Evolutionary conservation across 2,888 invertebrate species (phyloP), one percentile per base, ranked within the genome.

Genomic region (Baccha elongata): DNA sequence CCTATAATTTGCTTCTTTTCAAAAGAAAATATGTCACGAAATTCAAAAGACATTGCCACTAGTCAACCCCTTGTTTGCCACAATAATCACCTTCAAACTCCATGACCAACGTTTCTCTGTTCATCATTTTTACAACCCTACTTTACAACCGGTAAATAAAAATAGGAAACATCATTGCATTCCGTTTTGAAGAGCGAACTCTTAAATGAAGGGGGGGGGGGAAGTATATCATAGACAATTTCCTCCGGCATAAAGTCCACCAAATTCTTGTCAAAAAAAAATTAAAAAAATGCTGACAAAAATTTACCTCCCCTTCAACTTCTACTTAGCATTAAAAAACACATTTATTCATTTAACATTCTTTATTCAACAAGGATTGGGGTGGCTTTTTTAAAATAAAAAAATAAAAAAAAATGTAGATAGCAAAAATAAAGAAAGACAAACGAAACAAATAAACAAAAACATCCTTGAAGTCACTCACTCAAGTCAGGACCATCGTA

Each of bases 381-480:
- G 55, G 64, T 17, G 13, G 48, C 17, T 10, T 40, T 58, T 19
- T 46, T 21, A 52, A 58, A 68, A 44, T 55, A 75, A 62, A 44
- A 48, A 68, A 11, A 69, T 69, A 26, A 46, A 17, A 32, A 17
- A 46, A 53, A 32, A 29, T 13, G 8, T 13, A 26, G 11, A 8
- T 32, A 29, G 23, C 5, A 32, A 32, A 32, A 32, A 32, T 29
- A 50, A 50, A 37, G 40, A 62, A 26, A 69, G 32, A 67, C 13
- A 60, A 68, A 64, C 42, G 69, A 64, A 65, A 81, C 64, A 55
- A 68, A 68, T 32, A 68, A 32, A 55, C 52, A 69, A 69, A 46
- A 48, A 58, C 46, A 81, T 81, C 81, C 81, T 81, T 76, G 76
- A 81, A 81, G 81, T 81, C 75, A 76, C 67, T 81, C 76, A 81